Base-by-base conservation (phyloP, 2,888 invertebrate genomes). In the Bombylius major region DNA sequence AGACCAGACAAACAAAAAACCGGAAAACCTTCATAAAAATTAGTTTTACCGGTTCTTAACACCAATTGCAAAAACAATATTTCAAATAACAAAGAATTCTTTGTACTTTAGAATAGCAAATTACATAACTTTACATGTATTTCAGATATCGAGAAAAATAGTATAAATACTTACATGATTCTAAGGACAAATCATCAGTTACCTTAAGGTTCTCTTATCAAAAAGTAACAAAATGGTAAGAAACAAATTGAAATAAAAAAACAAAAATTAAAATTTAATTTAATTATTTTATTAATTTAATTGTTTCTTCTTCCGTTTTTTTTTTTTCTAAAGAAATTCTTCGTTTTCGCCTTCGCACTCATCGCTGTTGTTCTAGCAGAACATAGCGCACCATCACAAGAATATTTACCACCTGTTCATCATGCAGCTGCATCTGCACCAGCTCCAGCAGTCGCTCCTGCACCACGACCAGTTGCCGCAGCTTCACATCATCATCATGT, bases 381-480 rank as follows among this genome's bases (percentile, higher is more conserved):
- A 45, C 42, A 44, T 11, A 33, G 31, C 6, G n/a, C 33, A 32
- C 49, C 54, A 49, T 50, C 54, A 32, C 36, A 50, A 31, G 54
- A 54, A 44, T 54, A 54, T 32, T 47, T 54, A 12, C 54, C 54
- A n/a, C 54, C 54, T 23, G 49, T 33, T 5, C 33, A 33, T 39
- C 23, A 23, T 36, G n/a, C 49, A 33, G 23, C 32, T 9, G 54
- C 48, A 45, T 23, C 42, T 48, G 54, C 49, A 34, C 54, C 54
- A 31, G 54, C 54, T 3, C 48, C 31, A 13, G 32, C 33, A 5
- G 12, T 48, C 6, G 39, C 34, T 2, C 5, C 34, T 14, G 50
- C 33, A 34, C 53, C 53, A 5, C 14, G 14, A 48, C 48, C 47
- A 4, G 23, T 23, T 23, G 48, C 48, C 33, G 14, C 8, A 36